Base-by-base conservation (phyloP, 2,888 invertebrate species). In the Cerceris rybyensis region DNA sequence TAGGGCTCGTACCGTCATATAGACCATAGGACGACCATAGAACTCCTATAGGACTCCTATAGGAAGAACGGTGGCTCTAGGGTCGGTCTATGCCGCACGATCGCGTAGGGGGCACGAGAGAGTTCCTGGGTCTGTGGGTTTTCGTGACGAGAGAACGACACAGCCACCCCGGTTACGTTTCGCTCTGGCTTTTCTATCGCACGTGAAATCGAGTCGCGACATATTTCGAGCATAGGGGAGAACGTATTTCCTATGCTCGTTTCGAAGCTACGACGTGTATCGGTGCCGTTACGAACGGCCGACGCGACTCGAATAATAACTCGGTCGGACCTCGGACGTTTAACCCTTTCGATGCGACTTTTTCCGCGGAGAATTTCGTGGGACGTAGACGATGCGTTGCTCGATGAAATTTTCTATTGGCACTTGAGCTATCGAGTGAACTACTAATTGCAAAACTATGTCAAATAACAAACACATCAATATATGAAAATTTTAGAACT, bases 51-150 rank as follows among this genome's bases (percentile, higher is more conserved):
- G 28, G 28, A 28, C 28, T 28, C 28, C 28, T 28, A 64, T 54
- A 49, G 58, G 59, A 39, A 17, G 66, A 14, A 16, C 52, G 49
- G 43, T 4, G 28, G 41, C 42, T 46, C 13, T 52, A 67, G 79
- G 84, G 71, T 61, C 57, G 72, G 50, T 70, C 59, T 74, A 79
- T 75, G 82, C 76, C 83, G 85, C 75, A 75, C 77, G 76, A 2
- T 28, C 28, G 28, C 4, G 28, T 28, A 28, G 28, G 28, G 28
- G 28, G 28, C 28, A 28, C 28, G 28, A 28, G 28, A 73, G 77
- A 75, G 75, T 73, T 85, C 83, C 77, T 75, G 75, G 83, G 75
- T 85, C 68, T 75, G 66, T 78, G 77, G 78, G 83, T 69, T 83
- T 80, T 75, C 67, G 70, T 59, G 76, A 49, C 58, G 61, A 43